Evolutionary conservation across 2,797 vertebrate genomes (phyloP).

Genomic region (Darevskia nairensis): DNA sequence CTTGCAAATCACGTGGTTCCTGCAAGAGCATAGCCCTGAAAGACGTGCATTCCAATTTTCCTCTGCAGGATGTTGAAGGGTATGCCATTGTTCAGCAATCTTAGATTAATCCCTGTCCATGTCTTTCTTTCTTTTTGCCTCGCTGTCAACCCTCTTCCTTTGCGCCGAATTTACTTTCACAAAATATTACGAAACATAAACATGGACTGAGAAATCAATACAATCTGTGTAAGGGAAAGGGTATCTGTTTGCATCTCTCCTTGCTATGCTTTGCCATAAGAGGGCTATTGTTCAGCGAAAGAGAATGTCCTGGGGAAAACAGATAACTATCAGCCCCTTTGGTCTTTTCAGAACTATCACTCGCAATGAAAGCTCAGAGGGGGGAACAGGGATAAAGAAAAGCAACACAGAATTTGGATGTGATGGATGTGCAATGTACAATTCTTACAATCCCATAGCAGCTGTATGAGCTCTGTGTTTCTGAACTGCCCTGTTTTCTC

Average conservation of each 20-base stretch:
- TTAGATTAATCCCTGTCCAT: neutral
- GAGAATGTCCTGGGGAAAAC: constrained; percentile 1
- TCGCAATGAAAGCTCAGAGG: neutral
- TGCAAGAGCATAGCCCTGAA: too few relatives aligned
- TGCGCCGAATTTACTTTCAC: neutral
- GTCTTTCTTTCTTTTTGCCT: neutral
- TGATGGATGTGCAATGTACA: neutral
- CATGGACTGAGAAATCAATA: constrained; percentile 14
- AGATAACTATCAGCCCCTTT: constrained; percentile 19
- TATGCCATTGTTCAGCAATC: neutral
- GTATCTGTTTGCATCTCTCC: neutral
- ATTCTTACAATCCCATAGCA: neutral
- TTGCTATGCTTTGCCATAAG: neutral
- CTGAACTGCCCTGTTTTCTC: neutral
- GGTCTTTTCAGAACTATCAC: constrained; percentile 15
- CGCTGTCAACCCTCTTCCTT: neutral
- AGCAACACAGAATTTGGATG: neutral
- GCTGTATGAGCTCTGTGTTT: neutral
- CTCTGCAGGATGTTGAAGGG: too few relatives aligned
- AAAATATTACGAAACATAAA: constrained; percentile 16
- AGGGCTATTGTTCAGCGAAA: constrained; percentile 13
- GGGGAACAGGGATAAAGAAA: neutral
- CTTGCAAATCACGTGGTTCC: too few relatives aligned
- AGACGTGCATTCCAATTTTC: too few relatives aligned
- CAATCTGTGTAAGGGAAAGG: neutral